Conservation (phyloP, 2,797 vertebrate genomes). For the Garrulus glandarius region DNA sequence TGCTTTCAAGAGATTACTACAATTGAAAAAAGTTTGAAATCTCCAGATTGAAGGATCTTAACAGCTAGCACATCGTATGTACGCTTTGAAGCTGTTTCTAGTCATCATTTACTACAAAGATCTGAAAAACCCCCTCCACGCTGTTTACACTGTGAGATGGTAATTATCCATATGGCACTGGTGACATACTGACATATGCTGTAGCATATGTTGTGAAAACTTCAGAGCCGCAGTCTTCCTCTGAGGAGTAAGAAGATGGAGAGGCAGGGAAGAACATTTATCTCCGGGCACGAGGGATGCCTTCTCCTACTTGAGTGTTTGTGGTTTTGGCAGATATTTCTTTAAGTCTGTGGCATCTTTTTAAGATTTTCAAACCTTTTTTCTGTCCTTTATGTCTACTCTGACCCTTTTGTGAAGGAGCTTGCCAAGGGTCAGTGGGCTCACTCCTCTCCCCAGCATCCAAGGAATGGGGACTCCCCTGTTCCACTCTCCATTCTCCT, state of each 20-base stretch:
- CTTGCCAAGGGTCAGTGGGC: background rate
- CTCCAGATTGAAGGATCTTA: background rate
- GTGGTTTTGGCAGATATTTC: background rate
- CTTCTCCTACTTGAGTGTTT: background rate
- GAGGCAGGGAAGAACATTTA: background rate
- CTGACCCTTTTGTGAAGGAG: background rate
- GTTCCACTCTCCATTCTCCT: background rate
- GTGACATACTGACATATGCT: background rate
- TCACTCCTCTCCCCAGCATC: rapidly evolving
- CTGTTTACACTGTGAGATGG: background rate
- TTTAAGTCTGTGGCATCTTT: background rate
- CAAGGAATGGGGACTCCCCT: rapidly evolving
- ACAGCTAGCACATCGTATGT: background rate
- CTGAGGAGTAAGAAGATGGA: background rate
- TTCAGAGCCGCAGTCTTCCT: background rate
- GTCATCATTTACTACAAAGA: background rate
- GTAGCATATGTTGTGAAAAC: background rate
- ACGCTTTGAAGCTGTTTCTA: background rate
- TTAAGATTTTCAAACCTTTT: background rate
- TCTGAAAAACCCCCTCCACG: background rate
- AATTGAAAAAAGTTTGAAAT: background rate
- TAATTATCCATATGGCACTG: background rate
- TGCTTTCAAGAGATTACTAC: background rate
- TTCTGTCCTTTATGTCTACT: background rate
- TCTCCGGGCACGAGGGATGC: rapidly evolving